phyloP scores from a whole-genome alignment of 1,140 invertebrate species.

The Drosophila sp. region DNA sequence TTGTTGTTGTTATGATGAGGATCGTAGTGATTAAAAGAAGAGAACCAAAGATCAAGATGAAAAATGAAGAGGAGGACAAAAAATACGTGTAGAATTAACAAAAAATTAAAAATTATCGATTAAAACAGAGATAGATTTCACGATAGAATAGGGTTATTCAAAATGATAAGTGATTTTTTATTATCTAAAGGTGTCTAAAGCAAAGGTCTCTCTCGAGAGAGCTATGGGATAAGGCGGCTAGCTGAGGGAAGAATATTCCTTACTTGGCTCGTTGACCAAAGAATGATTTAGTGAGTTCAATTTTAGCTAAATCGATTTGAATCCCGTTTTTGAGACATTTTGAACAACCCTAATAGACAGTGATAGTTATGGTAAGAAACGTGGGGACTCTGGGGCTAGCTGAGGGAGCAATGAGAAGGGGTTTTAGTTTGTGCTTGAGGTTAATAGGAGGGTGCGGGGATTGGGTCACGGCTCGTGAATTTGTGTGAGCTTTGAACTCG shows the following conservation, averaged over 20 bases:
- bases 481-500: conserved; percentile 32
- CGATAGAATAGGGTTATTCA: not conserved
- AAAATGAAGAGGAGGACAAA: conserved; percentile 72
- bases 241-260: too few relatives aligned
- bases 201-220: too few relatives aligned
- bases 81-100: conserved; percentile 43
- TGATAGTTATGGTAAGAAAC: conserved; percentile 59
- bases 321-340: not conserved
- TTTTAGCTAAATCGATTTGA: conserved; percentile 3
- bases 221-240: too few relatives aligned
- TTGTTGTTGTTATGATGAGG: conserved; percentile 40
- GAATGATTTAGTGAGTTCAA: not conserved
- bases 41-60: conserved; percentile 64
- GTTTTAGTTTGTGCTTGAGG: conserved; percentile 1
- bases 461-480: conserved; percentile 28
- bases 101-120: conserved; percentile 76
- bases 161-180: not conserved
- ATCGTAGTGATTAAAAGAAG: conserved; percentile 69
- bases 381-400: not conserved
- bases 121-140: conserved; percentile 67
- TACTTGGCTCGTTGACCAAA: too few relatives aligned
- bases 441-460: conserved; percentile 1
- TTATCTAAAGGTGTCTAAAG: too few relatives aligned
- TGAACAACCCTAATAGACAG: conserved; percentile 46
- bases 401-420: not conserved